phyloP scores from a whole-genome alignment of 2,888 invertebrate genomes.

The Melanchra persicariae region DNA sequence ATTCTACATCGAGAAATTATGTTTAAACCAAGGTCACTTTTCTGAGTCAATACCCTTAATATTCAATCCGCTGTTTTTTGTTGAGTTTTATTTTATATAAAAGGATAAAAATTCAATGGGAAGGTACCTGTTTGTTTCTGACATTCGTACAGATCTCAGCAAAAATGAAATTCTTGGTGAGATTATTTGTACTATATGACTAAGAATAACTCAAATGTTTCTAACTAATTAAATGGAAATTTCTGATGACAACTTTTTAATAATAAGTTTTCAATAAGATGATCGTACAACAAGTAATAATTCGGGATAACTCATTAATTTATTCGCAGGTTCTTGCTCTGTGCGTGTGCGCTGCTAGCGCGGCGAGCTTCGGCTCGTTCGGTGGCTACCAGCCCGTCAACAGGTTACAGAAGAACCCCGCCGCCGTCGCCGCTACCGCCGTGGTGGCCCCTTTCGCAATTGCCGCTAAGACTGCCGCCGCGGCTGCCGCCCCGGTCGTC shows the following conservation, averaged over 20 bases:
- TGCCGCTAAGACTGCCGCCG: slow-evolving; percentile 12
- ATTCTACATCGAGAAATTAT: slow-evolving; percentile 62
- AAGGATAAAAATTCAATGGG: slow-evolving; percentile 62
- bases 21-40: slow-evolving; percentile 70
- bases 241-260: not conserved
- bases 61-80: slow-evolving; percentile 65
- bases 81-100: slow-evolving; percentile 71
- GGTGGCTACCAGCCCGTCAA: slow-evolving; percentile 16
- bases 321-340: slow-evolving; percentile 70
- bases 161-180: slow-evolving; percentile 80
- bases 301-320: not conserved
- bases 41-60: slow-evolving; percentile 70
- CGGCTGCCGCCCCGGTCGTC: not conserved
- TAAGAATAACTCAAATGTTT: not conserved
- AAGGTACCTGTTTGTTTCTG: slow-evolving; percentile 73
- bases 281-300: not conserved
- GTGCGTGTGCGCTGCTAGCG: slow-evolving; percentile 74
- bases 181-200: slow-evolving; percentile 46
- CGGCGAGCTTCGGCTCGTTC: slow-evolving; percentile 62
- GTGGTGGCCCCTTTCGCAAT: not conserved
- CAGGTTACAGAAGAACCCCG: not conserved
- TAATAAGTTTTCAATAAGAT: not conserved
- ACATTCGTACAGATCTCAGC: slow-evolving; percentile 72
- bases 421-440: slow-evolving; percentile 8
- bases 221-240: not conserved